phyloP scores from a whole-genome alignment of 2,113 vertebrate genomes.

The Nematolebias whitei region DNA sequence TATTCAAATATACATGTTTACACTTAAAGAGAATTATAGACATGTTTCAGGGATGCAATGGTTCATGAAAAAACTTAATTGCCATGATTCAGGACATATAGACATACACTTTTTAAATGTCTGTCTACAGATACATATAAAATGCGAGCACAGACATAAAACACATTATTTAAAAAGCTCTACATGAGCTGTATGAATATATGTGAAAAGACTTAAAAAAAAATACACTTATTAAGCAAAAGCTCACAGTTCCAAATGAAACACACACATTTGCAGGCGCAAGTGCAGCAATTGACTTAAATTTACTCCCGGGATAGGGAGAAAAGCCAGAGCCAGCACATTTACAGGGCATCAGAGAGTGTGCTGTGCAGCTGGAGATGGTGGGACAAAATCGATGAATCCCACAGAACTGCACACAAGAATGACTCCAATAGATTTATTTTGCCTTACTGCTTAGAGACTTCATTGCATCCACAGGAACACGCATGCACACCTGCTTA shows the following conservation, averaged over 20 bases:
- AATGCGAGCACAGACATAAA: too few relatives aligned
- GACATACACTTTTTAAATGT: too few relatives aligned
- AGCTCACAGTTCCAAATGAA: background rate
- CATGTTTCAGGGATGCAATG: too few relatives aligned
- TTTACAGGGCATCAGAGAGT: conserved; percentile 28
- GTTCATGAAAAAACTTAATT: too few relatives aligned
- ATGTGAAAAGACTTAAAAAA: too few relatives aligned
- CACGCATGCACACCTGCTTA: background rate
- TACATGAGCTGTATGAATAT: background rate
- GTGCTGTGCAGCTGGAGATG: conserved; percentile 6
- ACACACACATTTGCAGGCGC: background rate
- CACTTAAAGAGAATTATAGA: too few relatives aligned
- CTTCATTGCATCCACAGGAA: conserved; percentile 11
- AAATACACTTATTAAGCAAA: too few relatives aligned
- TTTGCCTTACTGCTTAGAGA: conserved; percentile 35
- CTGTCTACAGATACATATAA: too few relatives aligned
- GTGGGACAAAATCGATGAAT: conserved; percentile 49
- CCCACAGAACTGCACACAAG: conserved; percentile 5
- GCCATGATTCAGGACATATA: too few relatives aligned
- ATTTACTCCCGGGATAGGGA: conserved; percentile 6
- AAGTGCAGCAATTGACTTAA: conserved; percentile 12
- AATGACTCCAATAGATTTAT: conserved; percentile 36
- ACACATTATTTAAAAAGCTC: background rate
- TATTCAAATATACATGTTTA: too few relatives aligned
- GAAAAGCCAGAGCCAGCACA: conserved; percentile 40